Percentiles rank a stretch among this genome's conserved stretches.
phyloP scores from a whole-genome alignment of 2,888 invertebrate genomes.

The Pseudolycoriella hygida region DNA sequence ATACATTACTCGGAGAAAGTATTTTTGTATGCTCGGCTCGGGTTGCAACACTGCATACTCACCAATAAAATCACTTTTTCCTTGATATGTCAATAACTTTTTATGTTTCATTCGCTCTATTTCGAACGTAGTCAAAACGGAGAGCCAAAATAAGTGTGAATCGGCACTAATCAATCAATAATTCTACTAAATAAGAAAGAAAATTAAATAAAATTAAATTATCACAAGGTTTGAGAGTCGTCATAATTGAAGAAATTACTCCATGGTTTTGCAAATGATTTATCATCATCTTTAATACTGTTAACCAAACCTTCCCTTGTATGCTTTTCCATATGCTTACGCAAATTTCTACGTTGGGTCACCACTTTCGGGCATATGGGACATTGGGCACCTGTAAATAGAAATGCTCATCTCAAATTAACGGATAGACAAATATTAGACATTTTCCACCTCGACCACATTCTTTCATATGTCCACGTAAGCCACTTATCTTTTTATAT shows the following conservation, averaged over 20 bases:
- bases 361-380: slow-evolving; percentile 17
- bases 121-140: too few relatives aligned
- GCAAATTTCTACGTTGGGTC: slow-evolving; percentile 16
- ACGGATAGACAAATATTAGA: too few relatives aligned
- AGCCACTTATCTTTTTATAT: slow-evolving; percentile 16
- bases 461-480: slow-evolving; percentile 16
- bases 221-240: background rate
- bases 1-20: too few relatives aligned
- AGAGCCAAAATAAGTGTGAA: too few relatives aligned
- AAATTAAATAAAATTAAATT: background rate
- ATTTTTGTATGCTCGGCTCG: too few relatives aligned
- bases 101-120: too few relatives aligned
- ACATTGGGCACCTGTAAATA: slow-evolving; percentile 17
- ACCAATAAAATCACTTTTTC: too few relatives aligned
- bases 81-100: too few relatives aligned
- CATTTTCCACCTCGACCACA: slow-evolving; percentile 17
- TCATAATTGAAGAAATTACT: background rate
- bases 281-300: background rate
- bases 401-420: too few relatives aligned
- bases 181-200: too few relatives aligned
- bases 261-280: background rate
- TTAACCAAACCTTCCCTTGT: background rate
- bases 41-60: too few relatives aligned
- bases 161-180: too few relatives aligned
- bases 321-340: slow-evolving; percentile 14